Evolutionary conservation across 2,888 invertebrate genomes (phyloP).

Genomic region (Ametastegia equiseti): DNA sequence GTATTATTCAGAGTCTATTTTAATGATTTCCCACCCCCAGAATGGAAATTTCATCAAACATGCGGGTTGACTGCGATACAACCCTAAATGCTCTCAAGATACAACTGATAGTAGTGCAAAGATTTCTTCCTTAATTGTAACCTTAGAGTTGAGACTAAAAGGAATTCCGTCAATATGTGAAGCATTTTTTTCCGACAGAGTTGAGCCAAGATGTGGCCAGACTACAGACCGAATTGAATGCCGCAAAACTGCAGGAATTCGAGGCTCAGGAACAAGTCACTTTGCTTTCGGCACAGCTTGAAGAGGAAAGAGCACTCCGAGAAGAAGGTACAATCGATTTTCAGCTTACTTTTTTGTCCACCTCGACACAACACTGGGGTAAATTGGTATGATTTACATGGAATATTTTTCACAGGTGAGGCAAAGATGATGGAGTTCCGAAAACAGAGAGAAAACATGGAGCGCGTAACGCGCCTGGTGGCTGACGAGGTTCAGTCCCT

Average conservation of each 20-base stretch:
- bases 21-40: not conserved
- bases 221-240: conserved; percentile 82
- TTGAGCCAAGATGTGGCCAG: conserved; percentile 82
- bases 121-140: not conserved
- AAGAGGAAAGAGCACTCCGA: conserved; percentile 77
- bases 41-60: not conserved
- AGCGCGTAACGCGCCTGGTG: conserved; percentile 82
- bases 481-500: conserved; percentile 82
- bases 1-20: conserved; percentile 58
- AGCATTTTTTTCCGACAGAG: conserved; percentile 71
- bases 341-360: not conserved
- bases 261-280: conserved; percentile 82
- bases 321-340: conserved; percentile 62
- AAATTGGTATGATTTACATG: too few relatives aligned
- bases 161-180: not conserved
- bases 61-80: too few relatives aligned
- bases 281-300: conserved; percentile 74
- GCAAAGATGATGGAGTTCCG: conserved; percentile 65
- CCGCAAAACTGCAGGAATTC: conserved; percentile 83
- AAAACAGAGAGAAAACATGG: conserved; percentile 79
- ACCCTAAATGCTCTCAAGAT: too few relatives aligned
- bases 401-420: conserved; percentile 55
- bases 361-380: too few relatives aligned
- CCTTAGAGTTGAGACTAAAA: not conserved
- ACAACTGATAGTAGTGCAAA: too few relatives aligned